Base-by-base conservation (phyloP, 2,888 invertebrate genomes). In the Dromius quadrimaculatus region DNA sequence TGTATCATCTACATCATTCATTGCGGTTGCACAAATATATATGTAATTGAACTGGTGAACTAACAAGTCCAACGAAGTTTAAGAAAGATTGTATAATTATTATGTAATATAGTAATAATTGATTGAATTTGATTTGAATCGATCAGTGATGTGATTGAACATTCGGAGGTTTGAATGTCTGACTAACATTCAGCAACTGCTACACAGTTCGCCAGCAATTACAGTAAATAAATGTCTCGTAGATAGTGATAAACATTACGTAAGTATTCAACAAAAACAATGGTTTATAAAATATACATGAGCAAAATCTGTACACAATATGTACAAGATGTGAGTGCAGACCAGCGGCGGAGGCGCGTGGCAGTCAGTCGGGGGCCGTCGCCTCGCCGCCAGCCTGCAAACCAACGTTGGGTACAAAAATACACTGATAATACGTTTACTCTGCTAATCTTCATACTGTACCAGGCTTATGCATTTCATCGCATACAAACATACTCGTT, bases 341-440 rank as follows among this genome's bases (percentile, higher is more conserved):
- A 15, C 43, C 5, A 22, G 62, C 41, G 41, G 15, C 62, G 9
- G 54, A 20, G 54, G 32, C 28, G 15, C 38, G 23, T 9, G 20
- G 41, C 22, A 23, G 20, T 41, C 38, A 41, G 41, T 38, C 62
- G 41, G 62, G 62, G 38, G 62, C 34, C 11, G 13, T 15, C 6
- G 36, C 36, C 36, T 22, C 20, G 23, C 54, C 23, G 22, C 43
- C 11, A n/a, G 20, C 20, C 41, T 8, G 6, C 38, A 22, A 36
- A 23, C 23, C 23, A 81, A 79, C 78, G 79, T 79, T 80, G 81
- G 82, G 81, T 82, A 83, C 82, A 83, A 83, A 83, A 82, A 83
- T 83, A 82, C 83, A 82, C 82, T 81, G 80, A 83, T 80, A 80
- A 80, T 82, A 68, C 68, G 79, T 78, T 73, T 72, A 71, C 72